Conservation (phyloP, 2,797 vertebrate genomes). For the Vultur gryphus region DNA sequence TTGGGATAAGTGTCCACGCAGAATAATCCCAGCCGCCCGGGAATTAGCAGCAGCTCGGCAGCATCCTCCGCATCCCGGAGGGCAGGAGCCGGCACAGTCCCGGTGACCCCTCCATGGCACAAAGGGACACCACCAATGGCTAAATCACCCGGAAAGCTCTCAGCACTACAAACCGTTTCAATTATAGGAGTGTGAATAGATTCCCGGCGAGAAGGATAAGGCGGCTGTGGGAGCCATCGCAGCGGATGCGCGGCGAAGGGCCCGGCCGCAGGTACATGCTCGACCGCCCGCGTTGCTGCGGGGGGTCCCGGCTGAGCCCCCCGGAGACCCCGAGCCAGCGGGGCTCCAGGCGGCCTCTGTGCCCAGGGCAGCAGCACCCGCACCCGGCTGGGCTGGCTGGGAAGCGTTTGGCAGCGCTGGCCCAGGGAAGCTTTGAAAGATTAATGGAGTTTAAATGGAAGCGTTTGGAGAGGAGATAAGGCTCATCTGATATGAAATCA, state of each 20-base stretch:
- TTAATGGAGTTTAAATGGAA: conserved; percentile 69
- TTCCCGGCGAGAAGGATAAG: neutral
- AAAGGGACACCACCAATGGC: rapidly evolving
- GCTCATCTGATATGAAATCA: conserved; percentile 62
- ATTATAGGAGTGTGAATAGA: neutral
- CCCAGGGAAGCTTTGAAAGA: conserved; percentile 39
- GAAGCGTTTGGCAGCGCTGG: neutral
- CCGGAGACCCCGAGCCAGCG: rapidly evolving
- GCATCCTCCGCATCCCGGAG: rapidly evolving
- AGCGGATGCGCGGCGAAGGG: rapidly evolving
- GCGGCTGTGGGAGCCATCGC: neutral
- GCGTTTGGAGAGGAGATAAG: conserved; percentile 63
- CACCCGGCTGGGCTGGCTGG: neutral
- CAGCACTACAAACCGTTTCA: neutral
- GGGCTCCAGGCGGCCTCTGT: neutral
- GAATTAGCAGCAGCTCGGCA: neutral
- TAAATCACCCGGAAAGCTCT: neutral
- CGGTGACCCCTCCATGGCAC: neutral
- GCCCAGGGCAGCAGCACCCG: rapidly evolving
- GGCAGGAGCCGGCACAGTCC: neutral
- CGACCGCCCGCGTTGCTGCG: rapidly evolving
- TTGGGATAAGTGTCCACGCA: rapidly evolving
- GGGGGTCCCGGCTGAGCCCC: neutral
- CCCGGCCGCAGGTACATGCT: rapidly evolving
- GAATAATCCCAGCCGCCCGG: neutral